A percentile compares a stretch with the other conserved stretches of the same genome.
phyloP scores from a whole-genome alignment of 1,140 invertebrate genomes.

The Formica selysi region DNA sequence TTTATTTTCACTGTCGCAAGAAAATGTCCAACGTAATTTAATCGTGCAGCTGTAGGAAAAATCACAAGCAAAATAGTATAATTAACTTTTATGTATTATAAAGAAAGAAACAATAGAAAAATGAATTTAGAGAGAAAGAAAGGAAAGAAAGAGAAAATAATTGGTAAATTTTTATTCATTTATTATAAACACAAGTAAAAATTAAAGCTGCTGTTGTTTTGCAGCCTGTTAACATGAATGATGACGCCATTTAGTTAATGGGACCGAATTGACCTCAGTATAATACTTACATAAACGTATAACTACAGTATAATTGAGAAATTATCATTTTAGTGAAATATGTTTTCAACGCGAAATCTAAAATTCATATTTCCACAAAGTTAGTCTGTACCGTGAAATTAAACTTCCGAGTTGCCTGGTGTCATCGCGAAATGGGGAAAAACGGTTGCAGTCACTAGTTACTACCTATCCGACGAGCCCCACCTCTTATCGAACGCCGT shows the following conservation, averaged over 20 bases:
- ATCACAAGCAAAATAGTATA: slow-evolving; percentile 30
- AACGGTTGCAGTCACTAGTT: slow-evolving; percentile 7
- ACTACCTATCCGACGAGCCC: not conserved
- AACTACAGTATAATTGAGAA: not conserved
- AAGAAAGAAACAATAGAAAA: slow-evolving; percentile 16
- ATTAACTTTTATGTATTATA: slow-evolving; percentile 14
- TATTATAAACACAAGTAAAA: slow-evolving; percentile 2
- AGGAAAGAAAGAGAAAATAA: no score
- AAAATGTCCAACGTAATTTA: slow-evolving; percentile 28
- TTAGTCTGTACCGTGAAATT: slow-evolving; percentile 4
- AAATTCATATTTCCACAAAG: slow-evolving; percentile 36
- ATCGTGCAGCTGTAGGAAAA: slow-evolving; percentile 15
- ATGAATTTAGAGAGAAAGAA: slow-evolving; percentile 2
- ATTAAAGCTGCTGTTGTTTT: not conserved
- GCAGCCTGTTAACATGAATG: slow-evolving; percentile 36
- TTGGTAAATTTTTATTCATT: not conserved
- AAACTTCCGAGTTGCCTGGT: not conserved
- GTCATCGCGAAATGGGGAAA: slow-evolving; percentile 28
- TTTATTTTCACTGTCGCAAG: not conserved
- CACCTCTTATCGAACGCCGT: slow-evolving; percentile 45
- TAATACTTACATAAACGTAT: slow-evolving; percentile 27
- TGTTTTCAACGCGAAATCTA: slow-evolving; percentile 15
- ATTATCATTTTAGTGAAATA: slow-evolving; percentile 20
- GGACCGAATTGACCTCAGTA: not conserved
- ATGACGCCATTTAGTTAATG: slow-evolving; percentile 38